phyloP scores from a whole-genome alignment of 2,888 invertebrate species.

The Amphipyra tragopoginis region DNA sequence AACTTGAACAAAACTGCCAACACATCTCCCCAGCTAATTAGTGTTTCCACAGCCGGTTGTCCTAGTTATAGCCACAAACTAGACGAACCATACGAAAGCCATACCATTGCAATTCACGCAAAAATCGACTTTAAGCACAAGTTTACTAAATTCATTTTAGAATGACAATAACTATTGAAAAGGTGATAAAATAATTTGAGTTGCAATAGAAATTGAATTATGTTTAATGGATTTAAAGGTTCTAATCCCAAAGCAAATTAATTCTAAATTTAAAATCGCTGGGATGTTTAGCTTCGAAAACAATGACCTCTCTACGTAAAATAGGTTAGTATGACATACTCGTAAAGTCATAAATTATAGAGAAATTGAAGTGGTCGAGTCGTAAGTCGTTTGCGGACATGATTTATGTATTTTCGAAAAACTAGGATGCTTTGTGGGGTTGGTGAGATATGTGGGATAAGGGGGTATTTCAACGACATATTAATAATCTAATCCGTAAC shows the following conservation, averaged over 20 bases:
- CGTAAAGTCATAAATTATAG: slow-evolving; percentile 56
- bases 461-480: not conserved
- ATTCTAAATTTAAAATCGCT: too few species aligned
- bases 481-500: too few species aligned
- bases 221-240: too few species aligned
- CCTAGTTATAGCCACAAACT: slow-evolving; percentile 59
- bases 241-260: too few species aligned
- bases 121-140: too few species aligned
- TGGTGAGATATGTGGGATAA: slow-evolving; percentile 8
- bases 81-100: slow-evolving; percentile 21
- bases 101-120: too few species aligned
- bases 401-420: slow-evolving; percentile 45
- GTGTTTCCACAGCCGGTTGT: slow-evolving; percentile 40
- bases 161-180: too few species aligned
- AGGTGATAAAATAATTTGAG: too few species aligned
- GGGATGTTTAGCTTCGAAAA: slow-evolving; percentile 45
- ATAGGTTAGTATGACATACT: slow-evolving; percentile 58
- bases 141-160: too few species aligned
- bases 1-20: slow-evolving; percentile 27
- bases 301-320: slow-evolving; percentile 44
- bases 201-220: too few species aligned
- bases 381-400: slow-evolving; percentile 29
- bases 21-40: slow-evolving; percentile 51
- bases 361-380: slow-evolving; percentile 40
- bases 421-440: slow-evolving; percentile 21